Evolutionary conservation across 1,140 invertebrate species (phyloP), one percentile per base, ranked within the genome.

Genomic region (Sarcophaga bullata): DNA sequence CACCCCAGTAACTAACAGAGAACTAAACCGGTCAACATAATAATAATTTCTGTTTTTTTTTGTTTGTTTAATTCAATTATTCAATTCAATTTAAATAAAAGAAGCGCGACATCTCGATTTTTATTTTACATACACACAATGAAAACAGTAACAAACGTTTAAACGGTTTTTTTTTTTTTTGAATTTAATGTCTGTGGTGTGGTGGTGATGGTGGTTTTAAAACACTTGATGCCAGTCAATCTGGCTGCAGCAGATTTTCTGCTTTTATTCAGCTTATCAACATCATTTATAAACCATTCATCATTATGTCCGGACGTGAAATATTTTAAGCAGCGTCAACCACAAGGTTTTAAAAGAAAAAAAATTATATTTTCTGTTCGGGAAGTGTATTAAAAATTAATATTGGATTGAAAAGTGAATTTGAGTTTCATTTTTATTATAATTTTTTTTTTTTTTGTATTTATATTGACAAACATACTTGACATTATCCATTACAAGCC

Each of bases 251-350:
- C 25, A 37, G 25, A 37, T 37, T 37, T 37, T 37, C 25, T 37
- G 25, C 25, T 37, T 37, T 37, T 72, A 25, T 19, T 19, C 37
- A 78, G 75, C 49, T 25, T 6, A 72, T 25, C 62, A 17, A 78
- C 47, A 78, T 78, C 75, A 78, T 78, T 78, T 78, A 78, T 78
- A 50, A 78, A 52, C 15, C 75, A 78, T 78, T 78, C 49, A 78
- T 78, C 75, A 78, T 78, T 52, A 78, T 78, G 75, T 78, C 75
- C 75, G 75, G 75, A 78, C 75, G 75, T 78, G 75, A 48, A 78
- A 78, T 19, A 78, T 78, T 78, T 78, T 78, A 52, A 78, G 50
- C n/a, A 25, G 7, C 19, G 10, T 19, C 19, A 72, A 72, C 58
- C 15, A 72, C 19, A 72, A 72, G 6, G 37, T 19, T 9, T 17